Conservation (phyloP, 2,888 invertebrate species). For the Anodontia alba region DNA sequence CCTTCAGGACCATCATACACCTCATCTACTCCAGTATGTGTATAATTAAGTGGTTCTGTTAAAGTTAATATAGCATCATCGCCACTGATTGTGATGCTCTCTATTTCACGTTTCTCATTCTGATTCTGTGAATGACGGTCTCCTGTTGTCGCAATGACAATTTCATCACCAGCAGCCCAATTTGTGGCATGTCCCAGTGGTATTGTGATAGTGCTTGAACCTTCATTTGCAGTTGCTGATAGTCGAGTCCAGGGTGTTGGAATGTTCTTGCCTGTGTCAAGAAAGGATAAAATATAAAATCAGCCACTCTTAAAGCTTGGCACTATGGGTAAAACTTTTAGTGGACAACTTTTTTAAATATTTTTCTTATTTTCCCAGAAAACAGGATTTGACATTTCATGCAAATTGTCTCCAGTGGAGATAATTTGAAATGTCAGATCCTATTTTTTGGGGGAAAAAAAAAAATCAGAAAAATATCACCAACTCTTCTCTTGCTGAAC, state of each 20-base stretch:
- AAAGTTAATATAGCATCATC: not conserved
- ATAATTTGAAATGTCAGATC: too few species aligned
- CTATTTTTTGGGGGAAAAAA: too few species aligned
- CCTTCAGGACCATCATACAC: not conserved
- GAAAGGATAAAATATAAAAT: too few species aligned
- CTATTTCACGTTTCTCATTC: constrained; percentile 71
- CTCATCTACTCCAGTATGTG: constrained; percentile 69
- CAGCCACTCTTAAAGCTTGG: too few species aligned
- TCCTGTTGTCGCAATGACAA: constrained; percentile 81
- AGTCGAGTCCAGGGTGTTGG: constrained; percentile 33
- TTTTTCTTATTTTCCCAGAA: too few species aligned
- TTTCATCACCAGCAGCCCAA: constrained; percentile 62
- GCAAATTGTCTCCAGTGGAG: too few species aligned
- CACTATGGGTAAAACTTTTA: too few species aligned
- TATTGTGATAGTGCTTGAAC: constrained; percentile 14
- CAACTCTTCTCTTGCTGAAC: too few species aligned
- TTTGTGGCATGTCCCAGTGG: constrained; percentile 7
- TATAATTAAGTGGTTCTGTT: constrained; percentile 52
- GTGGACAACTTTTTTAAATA: too few species aligned
- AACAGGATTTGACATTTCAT: too few species aligned
- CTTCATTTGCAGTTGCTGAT: constrained; percentile 26
- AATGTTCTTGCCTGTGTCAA: not conserved
- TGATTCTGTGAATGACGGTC: constrained; percentile 70
- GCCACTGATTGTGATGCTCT: constrained; percentile 46
- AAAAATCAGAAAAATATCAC: too few species aligned